Base-by-base conservation (phyloP, 2,888 invertebrate genomes). In the Agrilus cyanescens region DNA sequence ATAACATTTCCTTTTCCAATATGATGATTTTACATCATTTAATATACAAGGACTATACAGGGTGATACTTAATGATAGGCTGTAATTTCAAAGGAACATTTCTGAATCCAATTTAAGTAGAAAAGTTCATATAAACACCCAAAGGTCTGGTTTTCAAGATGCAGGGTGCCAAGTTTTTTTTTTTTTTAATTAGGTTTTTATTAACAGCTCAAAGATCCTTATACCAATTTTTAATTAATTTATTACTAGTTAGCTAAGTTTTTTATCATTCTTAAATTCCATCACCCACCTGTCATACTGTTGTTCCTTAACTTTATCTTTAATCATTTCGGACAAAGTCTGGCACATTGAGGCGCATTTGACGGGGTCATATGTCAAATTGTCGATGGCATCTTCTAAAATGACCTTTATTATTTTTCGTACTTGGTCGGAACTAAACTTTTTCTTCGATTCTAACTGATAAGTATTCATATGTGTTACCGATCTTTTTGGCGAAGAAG, bases 211-310 rank as follows among this genome's bases (percentile, higher is more conserved):
- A n/a, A n/a, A n/a, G n/a, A n/a, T n/a, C n/a, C n/a, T n/a, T n/a
- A n/a, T n/a, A n/a, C n/a, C 10, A 25, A 25, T 25, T 25, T 3
- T 10, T 25, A 25, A 10, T 2, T 10, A 4, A 10, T 25, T 20
- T 20, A 3, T 20, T 2, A 25, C 10, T 25, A n/a, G n/a, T n/a
- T n/a, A n/a, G n/a, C n/a, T n/a, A n/a, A n/a, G n/a, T 25, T 10
- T 10, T 2, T 25, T 10, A 10, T 25, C 10, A 25, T 25, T 25
- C 2, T 25, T 59, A 57, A 44, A 54, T 37, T 32, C 30, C 37
- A 10, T 40, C 32, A 41, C 41, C 30, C 57, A 74, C 82, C 84
- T 78, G 61, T 83, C 80, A 61, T 74, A 83, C 47, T 78, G 72
- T 57, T 80, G 70, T 59, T 74, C 76, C 61, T 79, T 78, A 12